Conservation (phyloP, 1,140 invertebrate species). For the Tetramorium simillimum region DNA sequence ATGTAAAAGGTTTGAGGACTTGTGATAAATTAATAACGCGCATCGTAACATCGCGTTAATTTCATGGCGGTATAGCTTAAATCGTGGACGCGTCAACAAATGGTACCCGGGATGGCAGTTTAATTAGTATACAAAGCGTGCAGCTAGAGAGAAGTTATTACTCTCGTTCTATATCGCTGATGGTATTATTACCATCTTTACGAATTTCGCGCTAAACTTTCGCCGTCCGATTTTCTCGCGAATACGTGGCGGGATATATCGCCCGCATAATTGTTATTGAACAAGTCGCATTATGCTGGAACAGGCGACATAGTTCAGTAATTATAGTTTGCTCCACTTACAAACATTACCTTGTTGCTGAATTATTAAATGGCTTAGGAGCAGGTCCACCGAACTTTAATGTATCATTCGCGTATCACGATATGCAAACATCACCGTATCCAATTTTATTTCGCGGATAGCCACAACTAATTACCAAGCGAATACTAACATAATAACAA, state of each 20-base stretch:
- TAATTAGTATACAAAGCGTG: conserved; percentile 60
- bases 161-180: conserved; percentile 22
- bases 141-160: conserved; percentile 52
- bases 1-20: neutral
- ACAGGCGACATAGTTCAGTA: conserved; percentile 57
- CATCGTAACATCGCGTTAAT: conserved; percentile 2
- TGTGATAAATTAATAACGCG: conserved; percentile 21
- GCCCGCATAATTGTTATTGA: conserved; percentile 55
- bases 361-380: conserved; percentile 67
- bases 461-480: neutral
- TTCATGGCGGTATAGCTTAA: neutral
- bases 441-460: conserved; percentile 14
- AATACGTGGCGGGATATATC: conserved; percentile 50
- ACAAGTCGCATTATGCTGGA: conserved; percentile 57
- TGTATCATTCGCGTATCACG: conserved; percentile 4
- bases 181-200: conserved; percentile 35
- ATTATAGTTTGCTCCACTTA: conserved; percentile 61
- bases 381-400: conserved; percentile 36
- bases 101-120: conserved; percentile 48
- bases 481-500: conserved; percentile 20
- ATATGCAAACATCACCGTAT: neutral
- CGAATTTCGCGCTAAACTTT: conserved; percentile 23
- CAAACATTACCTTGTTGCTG: conserved; percentile 52
- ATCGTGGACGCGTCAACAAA: conserved; percentile 47
- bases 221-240: conserved; percentile 27